phyloP scores from a whole-genome alignment of 92 coral and sea anemone genomes.

The Zoanthus solanderi region DNA sequence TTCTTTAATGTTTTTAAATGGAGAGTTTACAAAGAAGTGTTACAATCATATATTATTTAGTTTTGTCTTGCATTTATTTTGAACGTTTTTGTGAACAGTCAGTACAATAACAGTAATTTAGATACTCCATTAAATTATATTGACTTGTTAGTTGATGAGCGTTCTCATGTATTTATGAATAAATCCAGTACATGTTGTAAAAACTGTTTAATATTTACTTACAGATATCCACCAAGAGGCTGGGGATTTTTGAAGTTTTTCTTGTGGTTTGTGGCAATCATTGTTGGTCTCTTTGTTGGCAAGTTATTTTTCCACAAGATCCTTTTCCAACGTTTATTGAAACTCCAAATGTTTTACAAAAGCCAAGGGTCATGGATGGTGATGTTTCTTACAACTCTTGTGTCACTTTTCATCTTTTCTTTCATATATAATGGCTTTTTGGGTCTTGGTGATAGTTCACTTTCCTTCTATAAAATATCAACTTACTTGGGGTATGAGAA shows the following conservation, averaged over 20 bases:
- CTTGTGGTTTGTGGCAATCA: slow-evolving; percentile 76
- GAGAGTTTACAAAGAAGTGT: no score
- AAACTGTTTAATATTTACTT: not conserved
- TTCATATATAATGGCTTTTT: slow-evolving; percentile 90
- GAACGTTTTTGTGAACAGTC: no score
- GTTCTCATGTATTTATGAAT: no score
- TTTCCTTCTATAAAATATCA: slow-evolving; percentile 75
- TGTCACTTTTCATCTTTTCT: slow-evolving; percentile 86
- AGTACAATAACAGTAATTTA: no score
- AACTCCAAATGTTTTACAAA: slow-evolving; percentile 80
- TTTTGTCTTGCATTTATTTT: no score
- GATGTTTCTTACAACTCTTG: slow-evolving; percentile 87
- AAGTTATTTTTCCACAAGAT: slow-evolving; percentile 88
- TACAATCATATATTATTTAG: no score
- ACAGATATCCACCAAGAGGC: slow-evolving; percentile 88
- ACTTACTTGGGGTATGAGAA: slow-evolving; percentile 81
- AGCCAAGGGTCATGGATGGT: slow-evolving; percentile 99
- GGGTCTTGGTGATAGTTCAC: slow-evolving; percentile 70
- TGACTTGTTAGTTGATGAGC: no score
- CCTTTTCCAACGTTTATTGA: slow-evolving; percentile 68
- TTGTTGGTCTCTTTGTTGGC: slow-evolving; percentile 82
- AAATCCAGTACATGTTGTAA: no score
- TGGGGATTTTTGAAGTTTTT: slow-evolving; percentile 91
- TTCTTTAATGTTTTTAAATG: no score
- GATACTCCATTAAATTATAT: no score